Evolutionary conservation across 2,888 invertebrate species (phyloP), one percentile per base, ranked within the genome.

Genomic region (Lasioglossum lativentre): DNA sequence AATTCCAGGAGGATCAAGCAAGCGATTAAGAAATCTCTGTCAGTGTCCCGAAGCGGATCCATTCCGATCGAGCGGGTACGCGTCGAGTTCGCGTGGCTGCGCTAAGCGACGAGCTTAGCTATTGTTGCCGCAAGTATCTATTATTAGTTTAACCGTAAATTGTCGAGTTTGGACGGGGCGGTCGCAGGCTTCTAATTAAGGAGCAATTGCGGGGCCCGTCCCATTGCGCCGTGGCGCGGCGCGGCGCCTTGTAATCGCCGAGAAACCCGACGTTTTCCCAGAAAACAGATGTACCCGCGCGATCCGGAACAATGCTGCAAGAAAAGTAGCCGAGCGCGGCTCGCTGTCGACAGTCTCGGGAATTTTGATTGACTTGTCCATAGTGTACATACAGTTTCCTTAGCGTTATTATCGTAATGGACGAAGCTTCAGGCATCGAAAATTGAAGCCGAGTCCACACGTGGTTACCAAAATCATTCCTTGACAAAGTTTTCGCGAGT

Each of bases 341-440:
- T 19, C 66, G 30, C 19, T 19, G 66, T 23, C 19, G 34, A 70
- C 70, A 38, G n/a, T n/a, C 38, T 0, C 19, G 12, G 38, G 70
- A 45, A 45, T 45, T 14, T 34, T 75, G 42, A 19, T 30, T 12
- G 56, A 30, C 34, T n/a, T 70, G 59, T 78, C 47, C 56, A 82
- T 38, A n/a, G 73, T 82, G 82, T 77, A 82, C 73, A 82, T 82
- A 82, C 73, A 47, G 14, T 23, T 45, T 38, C 10, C n/a, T n/a
- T 73, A 45, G 47, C 63, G 63, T 63, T 16, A 63, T 30, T 30
- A 63, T 63, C 63, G 30, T 16, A 5, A 4, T 5, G 30, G 63
- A 14, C 30, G 63, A 27, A 5, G 63, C n/a, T 16, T n/a, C n/a
- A n/a, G 12, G 10, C 38, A 12, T 12, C 12, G 42, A 59, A 78